Base-by-base conservation (phyloP, 2,797 vertebrate genomes). In the Coregonus sp. region DNA sequence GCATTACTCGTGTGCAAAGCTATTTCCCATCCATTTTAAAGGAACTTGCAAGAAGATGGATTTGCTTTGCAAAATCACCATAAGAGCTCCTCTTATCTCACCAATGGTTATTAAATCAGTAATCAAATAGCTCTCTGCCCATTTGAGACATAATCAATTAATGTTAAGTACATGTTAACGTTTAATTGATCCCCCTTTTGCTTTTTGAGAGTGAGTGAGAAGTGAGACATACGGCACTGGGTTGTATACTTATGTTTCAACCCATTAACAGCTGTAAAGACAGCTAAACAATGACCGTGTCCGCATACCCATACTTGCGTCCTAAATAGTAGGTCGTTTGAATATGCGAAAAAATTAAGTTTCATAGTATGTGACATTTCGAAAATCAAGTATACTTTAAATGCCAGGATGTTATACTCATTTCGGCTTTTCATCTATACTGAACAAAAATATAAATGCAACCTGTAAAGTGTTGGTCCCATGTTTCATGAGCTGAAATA, bases 141-240 rank as follows among this genome's bases (percentile, higher is more conserved):
- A 81, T 90, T 82, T 88, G 76, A 85, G 47, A 83, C 59, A 12
- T 75, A 84, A 84, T 89, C 84, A 80, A 89, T 90, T 85, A 82
- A 85, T 81, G 83, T 73, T 84, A 85, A 90, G 72, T 73, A 67
- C 74, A 81, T 74, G 68, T 76, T 80, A 80, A 82, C 67, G 75
- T 2, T 11, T 85, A 82, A 92, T 86, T 86, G 81, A 89, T 90
- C 87, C 73, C 71, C 66, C 66, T 82, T 66, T 72, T 66, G 78
- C 80, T 83, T n/a, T 77, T 0, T 67, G 71, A 83, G 70, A 70
- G 54, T 61, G 77, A 84, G 80, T 66, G 70, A 75, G 84, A 63
- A 72, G 25, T 31, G 70, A 77, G 76, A 25, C 4, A 3, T 78
- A 79, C 77, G 75, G 80, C 85, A 61, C 73, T 14, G 65, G 31